phyloP scores from a whole-genome alignment of 1,140 invertebrate species.

The Druon quercuslanigerum region DNA sequence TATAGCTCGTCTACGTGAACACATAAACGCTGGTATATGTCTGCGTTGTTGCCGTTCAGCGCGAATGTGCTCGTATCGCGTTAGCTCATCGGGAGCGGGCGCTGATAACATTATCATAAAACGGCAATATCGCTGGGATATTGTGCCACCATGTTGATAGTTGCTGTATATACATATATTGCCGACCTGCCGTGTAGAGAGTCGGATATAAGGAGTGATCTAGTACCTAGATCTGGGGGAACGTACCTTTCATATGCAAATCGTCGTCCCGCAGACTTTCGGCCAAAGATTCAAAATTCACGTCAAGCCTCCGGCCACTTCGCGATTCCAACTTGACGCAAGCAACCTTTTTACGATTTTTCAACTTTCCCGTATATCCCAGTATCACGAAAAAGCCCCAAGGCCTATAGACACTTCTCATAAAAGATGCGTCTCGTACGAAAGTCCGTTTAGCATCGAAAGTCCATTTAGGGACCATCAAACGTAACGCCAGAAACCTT shows the following conservation, averaged over 20 bases:
- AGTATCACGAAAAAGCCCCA: conserved; percentile 37
- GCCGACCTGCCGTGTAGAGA: conserved; percentile 33
- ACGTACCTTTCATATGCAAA: conserved; percentile 69
- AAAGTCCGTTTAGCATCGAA: conserved; percentile 58
- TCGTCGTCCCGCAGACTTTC: conserved; percentile 42
- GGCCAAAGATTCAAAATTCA: conserved; percentile 42
- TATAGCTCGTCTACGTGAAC: conserved; percentile 51
- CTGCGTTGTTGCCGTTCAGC: conserved; percentile 33
- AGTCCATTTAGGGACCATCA: conserved; percentile 55
- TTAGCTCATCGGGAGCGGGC: conserved; percentile 67
- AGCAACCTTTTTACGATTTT: conserved; percentile 38
- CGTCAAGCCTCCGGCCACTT: conserved; percentile 43
- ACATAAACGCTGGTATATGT: conserved; percentile 47
- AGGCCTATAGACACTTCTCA: conserved; percentile 41
- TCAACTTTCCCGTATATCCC: conserved; percentile 30
- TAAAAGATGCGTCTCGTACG: conserved; percentile 50
- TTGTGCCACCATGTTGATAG: conserved; percentile 48
- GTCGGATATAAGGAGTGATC: conserved; percentile 47
- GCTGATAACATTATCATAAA: conserved; percentile 77
- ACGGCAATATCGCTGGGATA: conserved; percentile 71
- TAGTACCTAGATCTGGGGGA: conserved; percentile 42
- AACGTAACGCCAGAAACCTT: conserved; percentile 18
- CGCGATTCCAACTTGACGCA: conserved; percentile 26
- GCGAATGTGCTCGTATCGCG: conserved; percentile 61
- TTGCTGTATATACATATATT: conserved; percentile 32